Percentiles rank a stretch among this genome's conserved stretches.
phyloP scores from a whole-genome alignment of 1,140 invertebrate species.

The Pristionchus pacificus region DNA sequence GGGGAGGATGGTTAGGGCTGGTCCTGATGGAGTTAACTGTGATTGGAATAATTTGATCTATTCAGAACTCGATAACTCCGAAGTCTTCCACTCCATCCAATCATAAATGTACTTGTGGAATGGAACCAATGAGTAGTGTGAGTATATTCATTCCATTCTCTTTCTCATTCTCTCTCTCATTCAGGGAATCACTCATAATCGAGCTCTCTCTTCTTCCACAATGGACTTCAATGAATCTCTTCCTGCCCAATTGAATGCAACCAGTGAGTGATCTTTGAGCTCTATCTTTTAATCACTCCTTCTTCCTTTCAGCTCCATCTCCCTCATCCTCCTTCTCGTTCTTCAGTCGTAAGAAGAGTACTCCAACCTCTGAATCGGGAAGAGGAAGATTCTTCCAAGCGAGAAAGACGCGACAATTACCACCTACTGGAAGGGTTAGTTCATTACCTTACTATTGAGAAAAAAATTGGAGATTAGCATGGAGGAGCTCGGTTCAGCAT shows the following conservation, averaged over 20 bases:
- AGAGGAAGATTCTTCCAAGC: slow-evolving; percentile 26
- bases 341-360: background rate
- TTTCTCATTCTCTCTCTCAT: too few species aligned
- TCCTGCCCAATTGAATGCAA: too few species aligned
- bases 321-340: background rate
- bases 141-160: too few species aligned
- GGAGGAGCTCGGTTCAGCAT: too few species aligned
- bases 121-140: slow-evolving; percentile 21
- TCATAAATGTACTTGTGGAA: too few species aligned
- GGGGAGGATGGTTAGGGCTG: slow-evolving; percentile 13
- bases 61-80: too few species aligned
- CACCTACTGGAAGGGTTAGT: slow-evolving; percentile 26
- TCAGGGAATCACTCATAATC: too few species aligned
- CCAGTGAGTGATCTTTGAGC: background rate
- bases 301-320: slow-evolving; percentile 1
- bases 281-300: background rate
- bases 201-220: slow-evolving; percentile 12
- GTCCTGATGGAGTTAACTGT: slow-evolving; percentile 22
- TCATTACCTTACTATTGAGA: background rate
- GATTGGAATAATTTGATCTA: too few species aligned
- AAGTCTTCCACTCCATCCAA: too few species aligned
- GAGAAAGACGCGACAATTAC: slow-evolving; percentile 24
- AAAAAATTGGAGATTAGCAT: background rate
- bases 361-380: slow-evolving; percentile 1
- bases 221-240: slow-evolving; percentile 7